phyloP scores from a whole-genome alignment of 2,888 invertebrate species.

The Drosophila anomalata region DNA sequence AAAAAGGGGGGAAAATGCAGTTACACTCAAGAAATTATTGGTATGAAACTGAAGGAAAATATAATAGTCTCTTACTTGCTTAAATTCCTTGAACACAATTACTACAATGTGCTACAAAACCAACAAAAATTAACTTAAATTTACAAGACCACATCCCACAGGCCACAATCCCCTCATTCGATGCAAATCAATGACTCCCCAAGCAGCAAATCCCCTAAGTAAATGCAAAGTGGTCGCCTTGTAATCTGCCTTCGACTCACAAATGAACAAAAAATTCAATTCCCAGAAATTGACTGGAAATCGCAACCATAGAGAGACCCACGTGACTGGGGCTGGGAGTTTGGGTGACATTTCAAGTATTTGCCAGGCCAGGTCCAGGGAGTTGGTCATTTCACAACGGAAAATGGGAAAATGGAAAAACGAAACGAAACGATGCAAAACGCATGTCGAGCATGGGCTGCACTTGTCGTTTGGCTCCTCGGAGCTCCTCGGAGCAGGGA shows the following conservation, averaged over 20 bases:
- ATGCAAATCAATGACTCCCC: constrained; percentile 24
- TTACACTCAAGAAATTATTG: background rate
- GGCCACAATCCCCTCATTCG: constrained; percentile 32
- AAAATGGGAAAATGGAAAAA: constrained; percentile 7
- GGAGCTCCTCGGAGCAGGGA: constrained; percentile 3
- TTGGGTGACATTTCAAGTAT: constrained; percentile 67
- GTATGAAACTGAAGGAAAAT: too few relatives aligned
- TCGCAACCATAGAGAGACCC: constrained; percentile 43
- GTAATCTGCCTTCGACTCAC: constrained; percentile 60
- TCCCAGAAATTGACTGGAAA: constrained; percentile 77
- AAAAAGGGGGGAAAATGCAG: background rate
- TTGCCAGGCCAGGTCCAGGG: constrained; percentile 10
- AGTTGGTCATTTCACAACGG: constrained; percentile 38
- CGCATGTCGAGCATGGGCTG: constrained; percentile 77
- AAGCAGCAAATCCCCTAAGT: constrained; percentile 12
- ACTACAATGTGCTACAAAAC: background rate
- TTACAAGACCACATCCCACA: constrained; percentile 10
- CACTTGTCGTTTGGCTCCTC: constrained; percentile 58
- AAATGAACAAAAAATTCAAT: constrained; percentile 71
- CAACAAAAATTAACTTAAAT: constrained; percentile 6
- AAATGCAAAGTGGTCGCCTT: constrained; percentile 66
- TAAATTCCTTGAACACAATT: background rate
- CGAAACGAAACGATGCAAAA: constrained; percentile 76
- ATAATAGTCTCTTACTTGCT: background rate
- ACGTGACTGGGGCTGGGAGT: constrained; percentile 13